These are phyloP conservation scores for Calycopis cecrops DNA, from an alignment of 1,140 invertebrate genomes.

Conservation along the genomic window DNA sequence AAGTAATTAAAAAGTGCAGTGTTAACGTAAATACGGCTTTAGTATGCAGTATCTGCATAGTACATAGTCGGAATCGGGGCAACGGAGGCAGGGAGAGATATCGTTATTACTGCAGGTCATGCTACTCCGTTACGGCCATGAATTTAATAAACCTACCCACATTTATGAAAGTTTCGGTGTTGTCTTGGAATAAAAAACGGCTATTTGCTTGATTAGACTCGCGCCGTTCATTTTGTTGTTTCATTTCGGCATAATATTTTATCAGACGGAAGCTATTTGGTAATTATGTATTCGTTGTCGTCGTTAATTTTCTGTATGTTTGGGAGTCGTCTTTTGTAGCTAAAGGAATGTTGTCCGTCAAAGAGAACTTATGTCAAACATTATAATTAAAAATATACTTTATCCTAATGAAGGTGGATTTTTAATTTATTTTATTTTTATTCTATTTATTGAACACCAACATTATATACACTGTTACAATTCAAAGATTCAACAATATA, in stretches of 20 bases:
- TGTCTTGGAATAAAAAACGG: neutral
- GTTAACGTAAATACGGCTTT: neutral
- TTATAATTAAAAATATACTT: no score
- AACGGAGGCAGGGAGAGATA: slow-evolving; percentile 12
- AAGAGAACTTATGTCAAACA: no score
- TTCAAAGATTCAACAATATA: no score
- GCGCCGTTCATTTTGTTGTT: neutral
- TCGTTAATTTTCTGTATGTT: no score
- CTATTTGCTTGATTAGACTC: neutral
- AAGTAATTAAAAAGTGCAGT: slow-evolving; percentile 1
- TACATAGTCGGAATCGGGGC: slow-evolving; percentile 2
- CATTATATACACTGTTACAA: no score
- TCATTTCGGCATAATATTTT: neutral
- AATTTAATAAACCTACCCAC: slow-evolving; percentile 9
- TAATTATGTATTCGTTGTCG: no score
- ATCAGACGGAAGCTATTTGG: neutral
- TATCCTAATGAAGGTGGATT: no score
- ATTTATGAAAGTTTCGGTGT: neutral
- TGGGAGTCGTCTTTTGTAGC: no score
- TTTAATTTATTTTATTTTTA: no score
- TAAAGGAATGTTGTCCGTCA: no score
- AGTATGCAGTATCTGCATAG: neutral
- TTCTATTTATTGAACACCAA: no score
- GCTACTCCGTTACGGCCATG: slow-evolving; percentile 1
- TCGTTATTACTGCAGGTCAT: slow-evolving; percentile 12